A percentile compares a stretch with the other conserved stretches of the same genome.
These are phyloP conservation scores for Linhomoeus sp. DNA, from an alignment of 2,888 invertebrate genomes.

Conservation along the genomic window DNA sequence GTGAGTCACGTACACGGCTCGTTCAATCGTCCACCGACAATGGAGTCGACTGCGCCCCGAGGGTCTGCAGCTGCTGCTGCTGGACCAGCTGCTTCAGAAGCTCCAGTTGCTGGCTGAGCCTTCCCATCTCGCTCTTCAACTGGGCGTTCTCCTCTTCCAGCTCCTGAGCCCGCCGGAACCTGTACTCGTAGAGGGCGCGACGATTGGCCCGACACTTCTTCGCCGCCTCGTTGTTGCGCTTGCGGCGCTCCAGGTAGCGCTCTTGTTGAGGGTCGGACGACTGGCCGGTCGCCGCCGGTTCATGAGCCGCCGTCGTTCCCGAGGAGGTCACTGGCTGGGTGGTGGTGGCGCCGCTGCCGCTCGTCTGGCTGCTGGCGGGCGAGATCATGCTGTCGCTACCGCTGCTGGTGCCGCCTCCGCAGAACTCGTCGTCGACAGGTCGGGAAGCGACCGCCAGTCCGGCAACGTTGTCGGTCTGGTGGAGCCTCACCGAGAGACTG, in stretches of 20 bases:
- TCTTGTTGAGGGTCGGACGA: too few species aligned
- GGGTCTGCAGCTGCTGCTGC: too few species aligned
- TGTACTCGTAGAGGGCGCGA: constrained; percentile 28
- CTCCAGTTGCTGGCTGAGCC: constrained; percentile 8
- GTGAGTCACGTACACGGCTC: constrained; percentile 1
- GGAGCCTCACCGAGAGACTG: neutral
- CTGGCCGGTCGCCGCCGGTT: too few species aligned
- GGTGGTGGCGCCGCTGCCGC: neutral
- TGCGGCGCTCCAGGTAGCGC: constrained; percentile 30
- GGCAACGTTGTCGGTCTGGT: neutral
- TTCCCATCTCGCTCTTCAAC: constrained; percentile 25
- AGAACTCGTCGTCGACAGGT: neutral
- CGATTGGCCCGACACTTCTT: constrained; percentile 33
- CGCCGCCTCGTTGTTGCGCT: constrained; percentile 34
- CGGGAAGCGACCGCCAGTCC: neutral
- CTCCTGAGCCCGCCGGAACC: constrained; percentile 29
- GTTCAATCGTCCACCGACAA: too few species aligned
- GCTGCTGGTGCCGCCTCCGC: neutral
- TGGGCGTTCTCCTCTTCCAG: constrained; percentile 32
- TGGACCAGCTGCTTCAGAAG: too few species aligned
- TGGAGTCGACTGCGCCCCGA: too few species aligned
- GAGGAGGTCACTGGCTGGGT: too few species aligned
- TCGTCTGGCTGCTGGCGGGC: neutral
- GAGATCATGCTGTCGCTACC: neutral
- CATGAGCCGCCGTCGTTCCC: too few species aligned